A percentile compares a stretch with the other conserved stretches of the same genome.
Conservation (phyloP, 2,113 vertebrate species). For the Pollimyrus isidori region DNA sequence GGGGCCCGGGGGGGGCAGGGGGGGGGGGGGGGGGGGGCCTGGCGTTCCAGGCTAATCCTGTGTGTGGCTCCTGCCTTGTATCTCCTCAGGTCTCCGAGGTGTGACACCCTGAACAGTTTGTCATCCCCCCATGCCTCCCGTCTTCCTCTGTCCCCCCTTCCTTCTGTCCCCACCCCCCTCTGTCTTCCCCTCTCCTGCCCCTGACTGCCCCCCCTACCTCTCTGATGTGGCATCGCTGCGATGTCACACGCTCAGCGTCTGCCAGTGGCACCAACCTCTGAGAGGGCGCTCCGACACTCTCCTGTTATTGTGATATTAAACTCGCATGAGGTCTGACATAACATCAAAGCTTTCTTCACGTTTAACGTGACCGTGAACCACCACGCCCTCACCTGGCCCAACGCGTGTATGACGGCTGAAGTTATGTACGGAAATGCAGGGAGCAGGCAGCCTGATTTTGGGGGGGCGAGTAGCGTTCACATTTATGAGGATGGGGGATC, state of each 20-base stretch:
- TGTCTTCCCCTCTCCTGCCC: constrained; percentile 15
- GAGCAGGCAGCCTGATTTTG: not conserved
- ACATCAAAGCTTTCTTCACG: not conserved
- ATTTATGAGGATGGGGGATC: not conserved
- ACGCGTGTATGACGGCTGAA: not conserved
- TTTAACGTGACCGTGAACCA: not conserved
- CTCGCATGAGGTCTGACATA: not conserved
- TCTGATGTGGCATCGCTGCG: not conserved
- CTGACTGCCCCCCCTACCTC: constrained; percentile 21
- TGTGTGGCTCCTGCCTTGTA: not conserved
- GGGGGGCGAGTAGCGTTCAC: not conserved
- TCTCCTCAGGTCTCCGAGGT: constrained; percentile 14
- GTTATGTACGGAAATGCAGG: not conserved
- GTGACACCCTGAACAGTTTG: constrained; percentile 32
- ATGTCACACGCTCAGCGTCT: not conserved
- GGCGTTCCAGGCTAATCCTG: too few relatives aligned
- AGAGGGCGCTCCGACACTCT: not conserved
- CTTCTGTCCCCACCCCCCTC: constrained; percentile 16
- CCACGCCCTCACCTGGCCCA: not conserved
- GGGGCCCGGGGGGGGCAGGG: not conserved
- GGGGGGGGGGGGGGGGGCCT: not conserved
- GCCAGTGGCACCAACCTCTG: not conserved
- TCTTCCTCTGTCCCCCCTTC: constrained; percentile 18
- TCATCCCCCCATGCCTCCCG: constrained; percentile 33
- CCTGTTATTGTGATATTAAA: not conserved